Evolutionary conservation across 2,888 invertebrate species (phyloP), one percentile per base, ranked within the genome.

Genomic region (Drosophila antonietae): DNA sequence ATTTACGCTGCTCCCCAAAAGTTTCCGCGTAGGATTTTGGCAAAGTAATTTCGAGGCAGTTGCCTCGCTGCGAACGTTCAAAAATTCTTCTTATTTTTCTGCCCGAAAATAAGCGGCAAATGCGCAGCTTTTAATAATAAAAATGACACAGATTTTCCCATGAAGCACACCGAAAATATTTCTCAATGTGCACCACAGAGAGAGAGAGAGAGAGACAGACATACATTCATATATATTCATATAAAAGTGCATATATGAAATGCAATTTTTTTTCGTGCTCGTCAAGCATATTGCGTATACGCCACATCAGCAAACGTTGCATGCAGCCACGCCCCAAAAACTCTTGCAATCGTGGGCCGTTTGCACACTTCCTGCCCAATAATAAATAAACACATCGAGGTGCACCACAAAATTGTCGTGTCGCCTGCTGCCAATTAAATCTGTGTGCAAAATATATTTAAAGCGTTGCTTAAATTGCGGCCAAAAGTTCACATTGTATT

Each of bases 41-140:
- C 44, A 65, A 76, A 71, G 77, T 65, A 59, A 75, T 46, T 44
- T 52, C 23, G 52, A 39, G 49, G 47, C 60, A 64, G 31, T 47
- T 47, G 33, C 20, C 18, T 39, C 12, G 15, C 31, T 20, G 49
- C 8, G 52, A 6, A n/a, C 9, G 7, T 18, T 9, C 52, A 18
- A 23, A 58, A 64, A 37, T 23, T 49, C 44, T 49, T 37, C n/a
- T 55, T 55, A 63, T 72, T 70, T 70, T 8, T 28, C 23, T 66
- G 64, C 28, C 39, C 56, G 41, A 77, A 77, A 77, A 77, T 60
- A 71, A 49, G 72, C 61, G 39, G 31, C 28, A 73, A 73, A 46
- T 61, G 73, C 64, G 66, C 81, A 65, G 60, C 59, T 88, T 85
- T 89, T 83, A 89, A 83, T 89, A 83, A 89, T 89, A 89, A 89